A percentile compares a stretch with the other conserved stretches of the same genome.
Evolutionary conservation across 2,888 invertebrate genomes (phyloP).

Genomic region (Allolobophora icterica): DNA sequence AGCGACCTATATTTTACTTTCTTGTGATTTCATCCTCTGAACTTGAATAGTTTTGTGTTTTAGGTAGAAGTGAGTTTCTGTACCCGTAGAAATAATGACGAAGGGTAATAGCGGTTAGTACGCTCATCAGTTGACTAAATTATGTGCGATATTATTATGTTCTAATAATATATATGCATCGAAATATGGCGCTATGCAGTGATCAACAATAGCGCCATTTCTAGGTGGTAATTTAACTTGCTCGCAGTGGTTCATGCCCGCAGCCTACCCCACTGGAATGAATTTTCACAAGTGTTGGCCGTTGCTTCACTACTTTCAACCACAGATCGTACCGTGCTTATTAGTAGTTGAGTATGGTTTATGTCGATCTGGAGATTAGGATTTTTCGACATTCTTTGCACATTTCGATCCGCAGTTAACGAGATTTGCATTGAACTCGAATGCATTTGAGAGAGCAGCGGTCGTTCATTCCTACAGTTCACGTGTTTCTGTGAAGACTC

Average conservation of each 20-base stretch:
- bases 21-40: too few species aligned
- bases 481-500: neutral
- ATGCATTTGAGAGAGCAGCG: neutral
- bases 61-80: neutral
- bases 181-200: neutral
- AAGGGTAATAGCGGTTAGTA: slow-evolving; percentile 4
- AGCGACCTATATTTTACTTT: neutral
- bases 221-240: neutral
- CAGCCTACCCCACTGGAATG: neutral
- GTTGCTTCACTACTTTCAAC: neutral
- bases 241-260: neutral
- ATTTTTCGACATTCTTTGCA: neutral
- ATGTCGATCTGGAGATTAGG: neutral
- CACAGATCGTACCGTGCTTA: neutral
- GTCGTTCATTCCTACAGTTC: neutral
- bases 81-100: neutral
- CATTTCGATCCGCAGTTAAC: neutral
- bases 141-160: neutral
- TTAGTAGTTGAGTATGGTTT: too few species aligned
- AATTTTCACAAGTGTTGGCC: neutral
- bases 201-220: neutral
- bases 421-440: neutral
- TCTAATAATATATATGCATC: neutral
- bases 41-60: neutral
- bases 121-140: neutral